Evolutionary conservation across 1,140 invertebrate genomes (phyloP).

Genomic region (Hirudo medicinalis): DNA sequence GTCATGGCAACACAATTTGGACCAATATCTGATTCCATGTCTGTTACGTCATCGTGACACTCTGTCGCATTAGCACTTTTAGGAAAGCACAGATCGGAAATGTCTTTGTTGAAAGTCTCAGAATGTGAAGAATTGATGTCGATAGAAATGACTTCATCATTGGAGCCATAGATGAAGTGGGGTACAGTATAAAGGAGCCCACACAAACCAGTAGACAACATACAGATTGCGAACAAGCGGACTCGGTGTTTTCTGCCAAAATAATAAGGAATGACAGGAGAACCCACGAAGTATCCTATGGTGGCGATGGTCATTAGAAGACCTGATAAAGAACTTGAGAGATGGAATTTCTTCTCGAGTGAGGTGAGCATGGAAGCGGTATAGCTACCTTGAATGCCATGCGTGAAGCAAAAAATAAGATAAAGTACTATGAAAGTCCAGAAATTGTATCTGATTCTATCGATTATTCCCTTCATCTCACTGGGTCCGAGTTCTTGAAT

Average conservation of each 20-base stretch:
- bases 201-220: not conserved
- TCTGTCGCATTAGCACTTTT: not conserved
- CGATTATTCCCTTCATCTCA: no score
- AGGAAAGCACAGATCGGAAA: no score
- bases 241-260: not conserved
- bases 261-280: not conserved
- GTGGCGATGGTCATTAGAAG: not conserved
- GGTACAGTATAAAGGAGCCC: slow-evolving; percentile 7
- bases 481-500: no score
- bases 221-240: slow-evolving; percentile 10
- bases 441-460: not conserved
- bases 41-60: not conserved
- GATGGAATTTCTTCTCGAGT: slow-evolving; percentile 11
- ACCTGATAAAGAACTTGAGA: slow-evolving; percentile 6
- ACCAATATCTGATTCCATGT: not conserved
- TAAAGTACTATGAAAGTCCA: slow-evolving; percentile 11
- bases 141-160: not conserved
- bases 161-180: not conserved
- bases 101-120: not conserved
- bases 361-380: slow-evolving; percentile 6
- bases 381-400: slow-evolving; percentile 2
- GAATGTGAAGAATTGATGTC: not conserved
- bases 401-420: slow-evolving; percentile 11
- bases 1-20: slow-evolving; percentile 6
- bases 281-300: not conserved